Evolutionary conservation across 53 echinoderm and acorn worm species (phyloP).

Genomic region (Temnopleurus reevesii): DNA sequence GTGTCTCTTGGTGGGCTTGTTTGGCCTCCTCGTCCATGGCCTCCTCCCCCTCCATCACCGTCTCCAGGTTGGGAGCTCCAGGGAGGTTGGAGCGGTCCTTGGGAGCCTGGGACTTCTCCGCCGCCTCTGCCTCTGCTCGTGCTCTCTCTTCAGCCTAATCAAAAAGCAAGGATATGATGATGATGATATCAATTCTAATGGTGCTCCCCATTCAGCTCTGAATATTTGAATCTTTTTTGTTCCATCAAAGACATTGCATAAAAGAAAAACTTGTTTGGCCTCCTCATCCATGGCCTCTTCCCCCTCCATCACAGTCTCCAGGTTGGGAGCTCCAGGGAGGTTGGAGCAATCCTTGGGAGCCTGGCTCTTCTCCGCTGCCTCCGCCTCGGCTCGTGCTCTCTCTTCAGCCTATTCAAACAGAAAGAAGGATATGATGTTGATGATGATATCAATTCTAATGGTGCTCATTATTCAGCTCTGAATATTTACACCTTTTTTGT

Average conservation of each 20-base stretch:
- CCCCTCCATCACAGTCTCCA: conserved; percentile 87
- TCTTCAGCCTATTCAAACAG: conserved; percentile 76
- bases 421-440: no score
- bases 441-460: no score
- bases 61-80: conserved; percentile 95
- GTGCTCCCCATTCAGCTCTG: no score
- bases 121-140: conserved; percentile 65
- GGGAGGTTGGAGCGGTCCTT: conserved; percentile 75
- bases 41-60: conserved; percentile 89
- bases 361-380: conserved; percentile 56
- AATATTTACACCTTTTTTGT: no score
- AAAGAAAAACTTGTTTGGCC: not conserved
- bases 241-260: no score
- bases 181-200: no score
- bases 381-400: conserved; percentile 66
- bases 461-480: no score
- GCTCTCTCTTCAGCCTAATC: conserved; percentile 69
- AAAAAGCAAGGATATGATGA: no score
- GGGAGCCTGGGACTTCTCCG: conserved; percentile 44
- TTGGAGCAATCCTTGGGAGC: conserved; percentile 66
- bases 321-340: conserved; percentile 91
- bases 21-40: conserved; percentile 64
- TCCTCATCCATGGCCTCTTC: conserved; percentile 82
- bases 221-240: no score
- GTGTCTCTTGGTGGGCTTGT: conserved; percentile 4